Conservation (phyloP, 1,140 invertebrate genomes). For the Armadillidium nasatum region DNA sequence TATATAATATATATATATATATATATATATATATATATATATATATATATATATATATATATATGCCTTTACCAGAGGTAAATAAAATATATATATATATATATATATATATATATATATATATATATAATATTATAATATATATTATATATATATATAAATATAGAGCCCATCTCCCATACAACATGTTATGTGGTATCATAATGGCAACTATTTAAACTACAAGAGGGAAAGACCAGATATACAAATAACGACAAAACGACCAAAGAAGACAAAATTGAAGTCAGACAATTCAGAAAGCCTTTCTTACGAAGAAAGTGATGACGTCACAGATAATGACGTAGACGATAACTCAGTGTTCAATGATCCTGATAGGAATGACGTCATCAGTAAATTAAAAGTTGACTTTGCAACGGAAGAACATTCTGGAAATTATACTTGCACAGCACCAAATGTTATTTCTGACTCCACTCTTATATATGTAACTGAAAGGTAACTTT, state of each 20-base stretch:
- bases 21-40: no score
- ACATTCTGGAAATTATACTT: slow-evolving; percentile 43
- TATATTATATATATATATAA: no score
- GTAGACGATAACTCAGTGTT: background rate
- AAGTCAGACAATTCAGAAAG: background rate
- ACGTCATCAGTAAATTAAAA: background rate
- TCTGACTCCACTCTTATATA: slow-evolving; percentile 38
- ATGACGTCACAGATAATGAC: background rate
- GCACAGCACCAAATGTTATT: slow-evolving; percentile 32
- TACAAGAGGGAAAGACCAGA: slow-evolving; percentile 78
- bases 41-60: no score
- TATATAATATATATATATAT: no score
- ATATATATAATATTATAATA: background rate
- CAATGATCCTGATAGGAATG: background rate
- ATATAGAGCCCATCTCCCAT: slow-evolving; percentile 49
- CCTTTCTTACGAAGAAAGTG: background rate
- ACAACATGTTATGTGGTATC: slow-evolving; percentile 58
- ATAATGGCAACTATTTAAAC: slow-evolving; percentile 87
- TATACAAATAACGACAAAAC: slow-evolving; percentile 59
- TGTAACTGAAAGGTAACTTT: slow-evolving; percentile 38
- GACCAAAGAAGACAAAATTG: background rate
- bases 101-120: background rate
- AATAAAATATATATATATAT: background rate
- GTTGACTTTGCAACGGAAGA: slow-evolving; percentile 28
- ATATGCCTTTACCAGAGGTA: no score